These are phyloP conservation scores for Xerus inauris DNA, from an alignment of 2,113 vertebrate genomes.

Conservation along the genomic window DNA sequence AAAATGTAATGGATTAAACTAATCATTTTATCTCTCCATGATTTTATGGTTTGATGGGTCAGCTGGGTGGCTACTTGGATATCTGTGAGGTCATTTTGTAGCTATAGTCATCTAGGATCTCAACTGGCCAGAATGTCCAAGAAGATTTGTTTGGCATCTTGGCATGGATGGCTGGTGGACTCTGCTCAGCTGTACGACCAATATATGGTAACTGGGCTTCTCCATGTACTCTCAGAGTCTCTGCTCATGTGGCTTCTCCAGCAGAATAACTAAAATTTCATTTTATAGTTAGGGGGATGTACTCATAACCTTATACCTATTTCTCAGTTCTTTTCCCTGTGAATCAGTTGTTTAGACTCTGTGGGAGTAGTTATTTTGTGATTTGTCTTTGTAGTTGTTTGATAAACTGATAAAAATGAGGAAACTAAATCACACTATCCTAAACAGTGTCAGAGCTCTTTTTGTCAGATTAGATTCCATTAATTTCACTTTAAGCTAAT, in stretches of 20 bases:
- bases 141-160: neutral
- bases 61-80: neutral
- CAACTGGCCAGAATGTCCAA: neutral
- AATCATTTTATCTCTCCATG: neutral
- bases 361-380: neutral
- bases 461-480: neutral
- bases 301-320: neutral
- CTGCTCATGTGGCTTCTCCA: neutral
- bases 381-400: conserved; percentile 5
- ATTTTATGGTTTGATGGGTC: neutral
- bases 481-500: neutral
- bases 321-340: neutral
- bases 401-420: neutral
- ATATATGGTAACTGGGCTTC: neutral
- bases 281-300: neutral
- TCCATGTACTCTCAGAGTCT: neutral
- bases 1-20: neutral
- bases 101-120: neutral
- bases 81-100: neutral
- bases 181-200: neutral
- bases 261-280: neutral
- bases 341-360: neutral
- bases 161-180: neutral
- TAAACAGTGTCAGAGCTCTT: neutral
- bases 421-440: neutral